phyloP scores from a whole-genome alignment of 2,113 vertebrate species.

The Phodopus roborovskii region DNA sequence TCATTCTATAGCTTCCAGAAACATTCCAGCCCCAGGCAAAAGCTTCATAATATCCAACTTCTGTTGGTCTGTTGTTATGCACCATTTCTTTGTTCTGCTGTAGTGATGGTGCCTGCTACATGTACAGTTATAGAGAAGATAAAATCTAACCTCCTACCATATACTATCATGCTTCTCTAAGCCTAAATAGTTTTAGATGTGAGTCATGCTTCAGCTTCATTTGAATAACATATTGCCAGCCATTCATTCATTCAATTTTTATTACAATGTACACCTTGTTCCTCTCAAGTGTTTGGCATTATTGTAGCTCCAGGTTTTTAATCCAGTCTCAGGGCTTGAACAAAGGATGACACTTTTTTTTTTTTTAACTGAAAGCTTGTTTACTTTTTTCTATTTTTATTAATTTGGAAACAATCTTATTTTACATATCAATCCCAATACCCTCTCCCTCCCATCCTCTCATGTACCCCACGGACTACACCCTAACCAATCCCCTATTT shows the following conservation, averaged over 20 bases:
- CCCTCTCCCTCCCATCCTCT: no score
- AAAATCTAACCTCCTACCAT: background rate
- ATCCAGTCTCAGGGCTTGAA: background rate
- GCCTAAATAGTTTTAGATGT: background rate
- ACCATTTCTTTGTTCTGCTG: background rate
- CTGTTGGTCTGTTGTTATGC: background rate
- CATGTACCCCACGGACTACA: no score
- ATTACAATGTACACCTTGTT: background rate
- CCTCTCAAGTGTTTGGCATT: background rate
- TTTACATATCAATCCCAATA: no score
- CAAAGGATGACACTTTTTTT: background rate
- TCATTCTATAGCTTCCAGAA: rapidly evolving
- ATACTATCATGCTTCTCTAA: background rate
- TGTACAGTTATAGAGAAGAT: no score
- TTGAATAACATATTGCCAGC: background rate
- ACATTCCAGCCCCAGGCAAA: background rate
- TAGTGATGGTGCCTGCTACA: rapidly evolving
- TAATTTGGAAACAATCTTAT: no score
- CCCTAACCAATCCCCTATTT: no score
- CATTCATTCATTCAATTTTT: background rate
- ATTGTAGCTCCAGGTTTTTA: background rate
- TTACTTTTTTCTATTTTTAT: no score
- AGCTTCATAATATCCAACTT: background rate
- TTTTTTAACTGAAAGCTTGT: no score
- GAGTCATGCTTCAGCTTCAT: background rate